These are phyloP conservation scores for Athalia circularis DNA, from an alignment of 2,888 invertebrate genomes.

Conservation along the genomic window DNA sequence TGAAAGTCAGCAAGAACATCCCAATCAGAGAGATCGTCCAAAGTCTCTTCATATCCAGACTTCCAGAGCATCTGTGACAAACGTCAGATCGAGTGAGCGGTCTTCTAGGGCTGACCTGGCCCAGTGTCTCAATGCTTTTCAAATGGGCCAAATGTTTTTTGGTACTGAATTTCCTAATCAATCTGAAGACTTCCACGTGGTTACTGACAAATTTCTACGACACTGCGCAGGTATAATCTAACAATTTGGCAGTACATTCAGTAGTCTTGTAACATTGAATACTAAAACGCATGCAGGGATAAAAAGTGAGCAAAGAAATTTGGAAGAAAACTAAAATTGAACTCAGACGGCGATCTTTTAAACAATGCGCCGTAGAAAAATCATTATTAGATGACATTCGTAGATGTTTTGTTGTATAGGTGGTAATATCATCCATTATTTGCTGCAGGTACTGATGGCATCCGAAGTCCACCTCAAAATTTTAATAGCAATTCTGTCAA, in stretches of 20 bases:
- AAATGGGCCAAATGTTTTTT: conserved; percentile 84
- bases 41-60: conserved; percentile 90
- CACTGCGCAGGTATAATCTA: conserved; percentile 77
- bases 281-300: background rate
- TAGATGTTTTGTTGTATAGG: background rate
- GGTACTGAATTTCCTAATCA: conserved; percentile 87
- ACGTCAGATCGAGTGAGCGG: conserved; percentile 80
- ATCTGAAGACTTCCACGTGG: conserved; percentile 82
- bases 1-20: conserved; percentile 85
- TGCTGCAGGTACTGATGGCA: conserved; percentile 69
- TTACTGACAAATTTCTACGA: conserved; percentile 88
- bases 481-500: conserved; percentile 74
- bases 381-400: background rate
- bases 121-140: conserved; percentile 85
- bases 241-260: background rate
- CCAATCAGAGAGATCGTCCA: conserved; percentile 90
- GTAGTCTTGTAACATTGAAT: background rate
- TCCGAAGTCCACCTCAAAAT: conserved; percentile 64
- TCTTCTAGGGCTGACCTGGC: conserved; percentile 88
- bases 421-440: conserved; percentile 1
- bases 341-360: conserved; percentile 28
- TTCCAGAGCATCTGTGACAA: conserved; percentile 84
- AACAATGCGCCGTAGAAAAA: conserved; percentile 6
- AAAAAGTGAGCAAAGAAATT: background rate
- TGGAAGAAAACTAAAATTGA: conserved; percentile 37